Conservation (phyloP, 2,113 vertebrate genomes). For the Cranoglanis bouderius region DNA sequence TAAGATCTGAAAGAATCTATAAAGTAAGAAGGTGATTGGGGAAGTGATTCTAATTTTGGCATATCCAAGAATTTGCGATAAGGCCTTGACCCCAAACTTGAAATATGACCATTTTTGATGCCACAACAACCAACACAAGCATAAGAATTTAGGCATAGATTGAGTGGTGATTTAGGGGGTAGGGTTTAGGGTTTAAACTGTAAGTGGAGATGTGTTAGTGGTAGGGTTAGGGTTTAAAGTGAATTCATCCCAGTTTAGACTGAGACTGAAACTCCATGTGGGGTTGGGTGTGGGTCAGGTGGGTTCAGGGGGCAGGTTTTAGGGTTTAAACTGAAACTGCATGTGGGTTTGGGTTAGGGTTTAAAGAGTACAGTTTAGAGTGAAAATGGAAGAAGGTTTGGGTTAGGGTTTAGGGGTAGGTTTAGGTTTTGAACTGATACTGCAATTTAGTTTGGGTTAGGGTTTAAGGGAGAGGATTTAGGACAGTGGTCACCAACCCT, state of each 20-base stretch:
- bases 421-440: background rate
- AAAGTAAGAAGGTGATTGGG: background rate
- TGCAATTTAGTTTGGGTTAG: background rate
- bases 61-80: background rate
- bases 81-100: background rate
- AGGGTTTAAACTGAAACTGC: background rate
- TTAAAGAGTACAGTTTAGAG: background rate
- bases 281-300: background rate
- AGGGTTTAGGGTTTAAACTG: background rate
- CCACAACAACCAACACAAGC: background rate
- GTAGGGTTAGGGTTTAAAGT: too few relatives aligned
- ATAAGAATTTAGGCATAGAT: background rate
- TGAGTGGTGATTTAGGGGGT: background rate
- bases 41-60: background rate
- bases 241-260: background rate
- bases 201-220: background rate
- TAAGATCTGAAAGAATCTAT: background rate
- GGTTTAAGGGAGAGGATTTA: background rate
- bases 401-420: background rate
- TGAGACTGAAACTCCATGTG: background rate
- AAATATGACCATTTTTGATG: background rate
- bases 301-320: background rate
- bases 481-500: too few relatives aligned
- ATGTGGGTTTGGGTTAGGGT: background rate
- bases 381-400: background rate